Base-by-base conservation (phyloP, 2,113 vertebrate species). In the Meriones unguiculatus region DNA sequence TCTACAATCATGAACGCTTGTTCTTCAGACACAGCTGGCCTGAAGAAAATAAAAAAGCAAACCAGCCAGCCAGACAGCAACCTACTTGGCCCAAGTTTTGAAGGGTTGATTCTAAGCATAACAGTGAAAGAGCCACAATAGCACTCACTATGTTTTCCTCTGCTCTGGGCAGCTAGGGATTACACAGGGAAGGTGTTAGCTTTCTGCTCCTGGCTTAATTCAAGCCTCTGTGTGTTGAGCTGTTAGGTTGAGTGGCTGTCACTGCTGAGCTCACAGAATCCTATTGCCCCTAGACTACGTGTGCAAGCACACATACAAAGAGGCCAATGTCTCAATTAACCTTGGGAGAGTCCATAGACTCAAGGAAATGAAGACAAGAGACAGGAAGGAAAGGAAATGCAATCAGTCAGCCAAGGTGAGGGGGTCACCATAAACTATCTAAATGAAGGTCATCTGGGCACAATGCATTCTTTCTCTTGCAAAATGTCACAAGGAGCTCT, bases 321-420 rank as follows among this genome's bases (percentile, higher is more conserved):
- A 98, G 98, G 98, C 98, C 98, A 98, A 62, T 85, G 91, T 98
- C 98, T 98, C 98, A 98, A 98, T 99, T 98, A 99, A 99, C 98
- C 98, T 97, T 96, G 97, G 98, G 98, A 98, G 97, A 96, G 97
- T 96, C 89, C 97, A 38, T 95, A 86, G 94, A 93, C 92, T 78
- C 97, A 97, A 98, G 97, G 96, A 97, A 98, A 96, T 92, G 88
- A 3, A 18, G 82, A 92, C 96, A 97, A 97, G 57, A 95, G 91
- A 95, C 94, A 96, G 84, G 87, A 92, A 91, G 81, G 78, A 92
- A 95, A 97, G 92, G 95, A 98, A 98, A 97, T 94, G 95, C 96
- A 98, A 98, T 98, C 98, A 98, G 98, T 98, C 98, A 97, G 87
- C 92, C 0, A 28, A 97, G 97, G 98, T 97, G 95, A 98, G 72